These are phyloP conservation scores for Eclectus roratus DNA, from an alignment of 2,113 vertebrate species.

Conservation along the genomic window DNA sequence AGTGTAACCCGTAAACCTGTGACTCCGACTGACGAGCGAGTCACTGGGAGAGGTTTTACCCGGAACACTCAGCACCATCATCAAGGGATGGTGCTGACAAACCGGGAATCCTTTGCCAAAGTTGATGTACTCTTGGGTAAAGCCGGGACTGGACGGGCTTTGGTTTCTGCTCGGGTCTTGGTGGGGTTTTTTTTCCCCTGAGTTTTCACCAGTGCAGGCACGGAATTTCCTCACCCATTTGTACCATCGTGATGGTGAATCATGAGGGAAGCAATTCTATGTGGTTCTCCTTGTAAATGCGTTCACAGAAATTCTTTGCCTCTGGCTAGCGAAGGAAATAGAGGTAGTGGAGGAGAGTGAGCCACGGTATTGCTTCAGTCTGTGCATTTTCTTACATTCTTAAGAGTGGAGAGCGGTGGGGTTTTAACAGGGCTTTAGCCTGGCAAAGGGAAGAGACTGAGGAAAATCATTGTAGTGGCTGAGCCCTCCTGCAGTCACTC, in stretches of 20 bases:
- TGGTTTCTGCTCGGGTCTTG: not conserved
- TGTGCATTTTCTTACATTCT: not conserved
- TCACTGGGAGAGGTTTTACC: not conserved
- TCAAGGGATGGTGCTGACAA: not conserved
- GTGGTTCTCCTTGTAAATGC: not conserved
- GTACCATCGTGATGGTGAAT: not conserved
- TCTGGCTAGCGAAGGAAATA: not conserved
- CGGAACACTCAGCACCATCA: rapidly evolving
- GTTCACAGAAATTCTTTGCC: not conserved
- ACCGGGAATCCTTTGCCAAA: not conserved
- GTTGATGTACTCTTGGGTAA: too few relatives aligned
- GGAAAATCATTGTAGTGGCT: not conserved
- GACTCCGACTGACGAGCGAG: not conserved
- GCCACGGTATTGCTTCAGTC: not conserved
- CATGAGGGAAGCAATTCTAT: not conserved
- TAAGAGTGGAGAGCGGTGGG: not conserved
- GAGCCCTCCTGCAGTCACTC: rapidly evolving
- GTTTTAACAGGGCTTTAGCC: not conserved
- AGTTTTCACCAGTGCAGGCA: not conserved
- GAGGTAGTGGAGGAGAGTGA: not conserved
- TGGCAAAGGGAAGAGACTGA: not conserved
- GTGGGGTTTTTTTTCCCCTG: not conserved
- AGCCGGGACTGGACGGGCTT: not conserved
- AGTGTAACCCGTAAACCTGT: not conserved
- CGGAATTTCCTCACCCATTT: not conserved